phyloP scores from a whole-genome alignment of 1,140 invertebrate species.

The Ladona fulva region DNA sequence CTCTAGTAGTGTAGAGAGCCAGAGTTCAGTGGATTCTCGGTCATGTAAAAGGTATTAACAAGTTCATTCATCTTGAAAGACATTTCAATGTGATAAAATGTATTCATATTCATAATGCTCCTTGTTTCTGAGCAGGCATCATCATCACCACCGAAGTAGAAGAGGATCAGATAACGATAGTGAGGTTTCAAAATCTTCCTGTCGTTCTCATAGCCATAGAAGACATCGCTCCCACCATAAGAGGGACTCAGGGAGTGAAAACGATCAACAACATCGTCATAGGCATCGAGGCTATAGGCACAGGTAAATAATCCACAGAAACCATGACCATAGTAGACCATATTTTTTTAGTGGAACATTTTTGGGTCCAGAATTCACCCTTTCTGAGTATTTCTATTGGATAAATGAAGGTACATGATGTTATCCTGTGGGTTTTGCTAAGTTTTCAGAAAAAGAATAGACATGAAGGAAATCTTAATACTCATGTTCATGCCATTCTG shows the following conservation, averaged over 20 bases:
- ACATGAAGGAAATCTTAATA: too few species aligned
- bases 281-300: conserved; percentile 31
- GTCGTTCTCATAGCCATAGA: conserved; percentile 60
- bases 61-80: conserved; percentile 6
- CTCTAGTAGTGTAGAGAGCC: conserved; percentile 65
- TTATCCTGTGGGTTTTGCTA: too few species aligned
- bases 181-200: conserved; percentile 71
- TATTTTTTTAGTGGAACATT: too few species aligned
- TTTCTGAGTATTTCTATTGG: too few species aligned
- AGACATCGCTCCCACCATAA: conserved; percentile 53
- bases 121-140: conserved; percentile 44
- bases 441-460: too few species aligned
- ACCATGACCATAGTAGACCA: too few species aligned
- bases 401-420: too few species aligned
- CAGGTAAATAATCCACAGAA: conserved; percentile 25
- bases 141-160: conserved; percentile 65
- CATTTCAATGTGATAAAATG: not conserved
- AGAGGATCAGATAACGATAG: conserved; percentile 80
- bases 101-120: conserved; percentile 26
- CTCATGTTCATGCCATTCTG: too few species aligned
- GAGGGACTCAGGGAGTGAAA: conserved; percentile 46
- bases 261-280: conserved; percentile 35
- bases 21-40: conserved; percentile 68
- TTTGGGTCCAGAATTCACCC: too few species aligned
- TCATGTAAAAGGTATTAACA: conserved; percentile 48